phyloP scores from a whole-genome alignment of 1,140 invertebrate species.

The Drosophila tristis region DNA sequence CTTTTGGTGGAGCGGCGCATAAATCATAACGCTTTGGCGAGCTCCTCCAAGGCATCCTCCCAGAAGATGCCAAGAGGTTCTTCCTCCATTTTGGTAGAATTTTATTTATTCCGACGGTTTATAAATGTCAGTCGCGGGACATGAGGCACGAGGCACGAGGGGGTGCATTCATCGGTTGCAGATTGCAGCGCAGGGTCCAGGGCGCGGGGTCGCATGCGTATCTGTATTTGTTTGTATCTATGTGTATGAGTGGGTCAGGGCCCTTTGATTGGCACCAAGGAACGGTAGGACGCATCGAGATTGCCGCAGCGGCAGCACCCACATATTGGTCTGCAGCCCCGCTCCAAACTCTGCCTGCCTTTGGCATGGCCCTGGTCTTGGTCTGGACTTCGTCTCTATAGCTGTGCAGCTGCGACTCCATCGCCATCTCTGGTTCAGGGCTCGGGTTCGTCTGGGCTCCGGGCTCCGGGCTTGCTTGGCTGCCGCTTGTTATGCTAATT shows the following conservation, averaged over 20 bases:
- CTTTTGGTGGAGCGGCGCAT: conserved; percentile 42
- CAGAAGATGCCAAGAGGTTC: conserved; percentile 32
- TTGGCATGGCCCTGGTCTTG: no score
- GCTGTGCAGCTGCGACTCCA: conserved; percentile 13
- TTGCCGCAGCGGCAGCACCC: conserved; percentile 24
- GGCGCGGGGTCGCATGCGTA: conserved; percentile 52
- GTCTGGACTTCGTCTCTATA: no score
- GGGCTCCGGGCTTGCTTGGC: conserved; percentile 43
- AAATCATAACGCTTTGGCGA: conserved; percentile 70
- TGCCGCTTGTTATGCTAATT: conserved; percentile 78
- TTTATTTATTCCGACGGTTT: conserved; percentile 82
- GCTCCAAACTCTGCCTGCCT: no score
- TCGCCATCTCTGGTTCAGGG: conserved; percentile 26
- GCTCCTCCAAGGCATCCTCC: conserved; percentile 15
- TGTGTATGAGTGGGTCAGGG: conserved; percentile 30
- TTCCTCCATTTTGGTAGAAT: conserved; percentile 49
- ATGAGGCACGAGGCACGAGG: background rate
- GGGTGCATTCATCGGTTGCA: background rate
- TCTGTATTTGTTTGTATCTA: conserved; percentile 71
- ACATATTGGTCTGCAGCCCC: conserved; percentile 9
- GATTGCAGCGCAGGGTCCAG: conserved; percentile 5
- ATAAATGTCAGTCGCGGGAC: conserved; percentile 63
- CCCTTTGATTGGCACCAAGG: conserved; percentile 63
- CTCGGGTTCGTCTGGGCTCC: conserved; percentile 34
- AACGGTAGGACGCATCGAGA: conserved; percentile 2